These are phyloP conservation scores for Hedychridium roseum DNA, from an alignment of 2,888 invertebrate species.

Conservation along the genomic window DNA sequence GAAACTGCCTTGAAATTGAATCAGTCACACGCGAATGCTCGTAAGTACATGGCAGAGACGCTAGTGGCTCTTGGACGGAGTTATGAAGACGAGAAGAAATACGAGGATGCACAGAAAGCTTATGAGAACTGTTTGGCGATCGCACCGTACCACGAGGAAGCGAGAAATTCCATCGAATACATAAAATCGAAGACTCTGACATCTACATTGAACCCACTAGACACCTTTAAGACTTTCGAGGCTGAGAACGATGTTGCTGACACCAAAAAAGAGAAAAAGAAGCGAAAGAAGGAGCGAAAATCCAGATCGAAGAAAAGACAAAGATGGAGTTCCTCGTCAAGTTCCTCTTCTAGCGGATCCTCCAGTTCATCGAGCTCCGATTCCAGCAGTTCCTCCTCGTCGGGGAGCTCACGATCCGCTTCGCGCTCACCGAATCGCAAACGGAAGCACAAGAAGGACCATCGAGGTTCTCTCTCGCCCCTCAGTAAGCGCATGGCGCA, in stretches of 20 bases:
- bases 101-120: slow-evolving; percentile 84
- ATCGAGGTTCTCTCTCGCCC: slow-evolving; percentile 79
- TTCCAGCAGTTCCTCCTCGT: slow-evolving; percentile 68
- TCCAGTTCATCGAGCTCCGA: slow-evolving; percentile 71
- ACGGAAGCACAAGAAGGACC: slow-evolving; percentile 66
- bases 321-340: slow-evolving; percentile 69
- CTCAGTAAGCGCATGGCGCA: slow-evolving; percentile 85
- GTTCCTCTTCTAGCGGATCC: slow-evolving; percentile 74
- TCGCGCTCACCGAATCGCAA: slow-evolving; percentile 54
- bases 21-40: slow-evolving; percentile 89
- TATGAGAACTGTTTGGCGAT: slow-evolving; percentile 85
- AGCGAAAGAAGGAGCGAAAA: slow-evolving; percentile 63
- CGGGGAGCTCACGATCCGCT: slow-evolving; percentile 56
- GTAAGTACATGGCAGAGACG: slow-evolving; percentile 94
- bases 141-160: slow-evolving; percentile 88
- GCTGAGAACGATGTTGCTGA: slow-evolving; percentile 55
- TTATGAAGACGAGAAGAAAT: slow-evolving; percentile 86
- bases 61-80: slow-evolving; percentile 88
- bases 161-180: slow-evolving; percentile 83
- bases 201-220: slow-evolving; percentile 49
- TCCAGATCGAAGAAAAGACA: slow-evolving; percentile 60
- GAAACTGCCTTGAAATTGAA: slow-evolving; percentile 89
- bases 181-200: slow-evolving; percentile 73
- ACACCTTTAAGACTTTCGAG: slow-evolving; percentile 56
- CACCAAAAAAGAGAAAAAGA: slow-evolving; percentile 62